Evolutionary conservation across 2,113 vertebrate genomes (phyloP).

Genomic region (Chamaetylas fuelleborni): DNA sequence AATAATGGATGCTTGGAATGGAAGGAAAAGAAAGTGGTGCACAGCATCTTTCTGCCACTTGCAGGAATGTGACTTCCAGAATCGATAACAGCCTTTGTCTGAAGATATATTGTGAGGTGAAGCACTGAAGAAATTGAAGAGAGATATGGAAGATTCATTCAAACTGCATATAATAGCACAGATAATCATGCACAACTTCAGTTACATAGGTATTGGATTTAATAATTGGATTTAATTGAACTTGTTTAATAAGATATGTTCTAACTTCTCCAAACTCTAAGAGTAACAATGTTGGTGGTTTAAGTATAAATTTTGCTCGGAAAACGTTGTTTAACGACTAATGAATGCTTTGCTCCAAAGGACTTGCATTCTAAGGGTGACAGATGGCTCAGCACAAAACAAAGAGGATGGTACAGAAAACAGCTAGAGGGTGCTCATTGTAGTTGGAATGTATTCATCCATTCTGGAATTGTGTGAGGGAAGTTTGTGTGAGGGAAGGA

Average conservation of each 20-base stretch:
- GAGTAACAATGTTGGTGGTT: neutral
- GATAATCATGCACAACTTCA: neutral
- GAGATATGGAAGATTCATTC: neutral
- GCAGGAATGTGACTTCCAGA: neutral
- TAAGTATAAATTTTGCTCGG: neutral
- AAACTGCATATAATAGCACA: neutral
- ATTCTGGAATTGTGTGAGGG: neutral
- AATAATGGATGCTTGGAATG: neutral
- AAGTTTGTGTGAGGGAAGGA: constrained; percentile 1
- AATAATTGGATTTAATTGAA: neutral
- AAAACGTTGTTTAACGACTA: neutral
- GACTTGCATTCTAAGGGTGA: neutral
- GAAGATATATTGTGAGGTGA: neutral
- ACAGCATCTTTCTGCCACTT: neutral
- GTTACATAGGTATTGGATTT: neutral
- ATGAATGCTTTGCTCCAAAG: neutral
- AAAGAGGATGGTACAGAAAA: neutral
- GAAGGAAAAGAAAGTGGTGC: neutral
- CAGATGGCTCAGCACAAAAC: constrained; percentile 4
- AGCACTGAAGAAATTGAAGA: neutral
- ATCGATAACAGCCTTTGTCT: constrained; percentile 44
- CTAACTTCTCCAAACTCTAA: neutral
- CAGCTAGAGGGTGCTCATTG: neutral
- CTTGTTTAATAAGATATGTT: neutral
- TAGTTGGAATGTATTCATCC: neutral